These are phyloP conservation scores for Syndactyla subalaris DNA, from an alignment of 2,797 vertebrate genomes.

Conservation along the genomic window DNA sequence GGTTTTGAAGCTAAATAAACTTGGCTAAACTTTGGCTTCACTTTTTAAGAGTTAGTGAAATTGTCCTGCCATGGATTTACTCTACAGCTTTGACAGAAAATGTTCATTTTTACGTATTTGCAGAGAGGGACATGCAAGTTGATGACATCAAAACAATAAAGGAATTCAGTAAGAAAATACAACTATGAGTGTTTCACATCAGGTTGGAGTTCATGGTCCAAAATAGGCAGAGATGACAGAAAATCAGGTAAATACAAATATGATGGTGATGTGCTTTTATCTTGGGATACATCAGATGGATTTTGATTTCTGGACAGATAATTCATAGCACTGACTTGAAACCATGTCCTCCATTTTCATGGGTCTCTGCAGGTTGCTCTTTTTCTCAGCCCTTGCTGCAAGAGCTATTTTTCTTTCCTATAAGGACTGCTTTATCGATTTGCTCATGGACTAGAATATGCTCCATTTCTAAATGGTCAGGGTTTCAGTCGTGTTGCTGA, in stretches of 20 bases:
- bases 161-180: background rate
- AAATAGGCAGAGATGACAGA: background rate
- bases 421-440: rapidly evolving
- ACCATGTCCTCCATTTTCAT: rapidly evolving
- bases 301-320: background rate
- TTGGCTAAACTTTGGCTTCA: background rate
- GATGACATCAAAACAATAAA: background rate
- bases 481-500: background rate
- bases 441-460: background rate
- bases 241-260: background rate
- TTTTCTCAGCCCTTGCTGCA: background rate
- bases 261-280: background rate
- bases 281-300: background rate
- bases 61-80: background rate
- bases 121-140: background rate
- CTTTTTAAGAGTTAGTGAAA: background rate
- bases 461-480: background rate
- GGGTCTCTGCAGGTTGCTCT: background rate
- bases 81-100: background rate
- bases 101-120: background rate
- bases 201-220: background rate
- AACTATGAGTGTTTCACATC: background rate
- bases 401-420: background rate
- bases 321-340: background rate
- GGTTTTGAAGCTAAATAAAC: background rate